phyloP scores from a whole-genome alignment of 2,113 vertebrate species.

The Pollimyrus isidori region DNA sequence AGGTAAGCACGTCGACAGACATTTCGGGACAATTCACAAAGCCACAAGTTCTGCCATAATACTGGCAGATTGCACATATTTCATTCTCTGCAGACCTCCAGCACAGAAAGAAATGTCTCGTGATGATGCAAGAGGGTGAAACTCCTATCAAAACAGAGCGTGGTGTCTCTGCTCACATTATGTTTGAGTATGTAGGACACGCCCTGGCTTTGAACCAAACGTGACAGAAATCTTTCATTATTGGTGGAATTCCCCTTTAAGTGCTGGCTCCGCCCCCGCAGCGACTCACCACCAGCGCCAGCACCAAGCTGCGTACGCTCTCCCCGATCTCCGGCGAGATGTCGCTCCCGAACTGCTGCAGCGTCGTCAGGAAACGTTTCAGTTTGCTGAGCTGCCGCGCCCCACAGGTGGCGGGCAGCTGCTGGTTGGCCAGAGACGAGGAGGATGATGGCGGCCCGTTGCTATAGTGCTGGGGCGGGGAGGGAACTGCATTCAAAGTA shows the following conservation, averaged over 20 bases:
- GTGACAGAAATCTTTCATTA: neutral
- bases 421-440: conserved; percentile 90
- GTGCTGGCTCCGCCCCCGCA: neutral
- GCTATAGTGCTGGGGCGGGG: conserved; percentile 90
- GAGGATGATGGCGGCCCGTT: conserved; percentile 93
- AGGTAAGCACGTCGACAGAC: neutral
- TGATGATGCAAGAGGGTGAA: neutral
- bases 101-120: neutral
- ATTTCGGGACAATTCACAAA: neutral
- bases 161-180: neutral
- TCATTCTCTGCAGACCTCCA: neutral
- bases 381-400: conserved; percentile 97
- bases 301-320: conserved; percentile 87
- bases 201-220: neutral
- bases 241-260: conserved; percentile 1
- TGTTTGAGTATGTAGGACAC: neutral
- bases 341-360: conserved; percentile 98
- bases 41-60: neutral
- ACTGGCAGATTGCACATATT: neutral
- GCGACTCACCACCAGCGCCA: conserved; percentile 83
- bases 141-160: neutral
- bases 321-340: conserved; percentile 98
- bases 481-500: conserved; percentile 85
- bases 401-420: conserved; percentile 92
- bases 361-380: conserved; percentile 94